Conservation (phyloP, 2,113 vertebrate genomes). For the Hippocampus zosterae region DNA sequence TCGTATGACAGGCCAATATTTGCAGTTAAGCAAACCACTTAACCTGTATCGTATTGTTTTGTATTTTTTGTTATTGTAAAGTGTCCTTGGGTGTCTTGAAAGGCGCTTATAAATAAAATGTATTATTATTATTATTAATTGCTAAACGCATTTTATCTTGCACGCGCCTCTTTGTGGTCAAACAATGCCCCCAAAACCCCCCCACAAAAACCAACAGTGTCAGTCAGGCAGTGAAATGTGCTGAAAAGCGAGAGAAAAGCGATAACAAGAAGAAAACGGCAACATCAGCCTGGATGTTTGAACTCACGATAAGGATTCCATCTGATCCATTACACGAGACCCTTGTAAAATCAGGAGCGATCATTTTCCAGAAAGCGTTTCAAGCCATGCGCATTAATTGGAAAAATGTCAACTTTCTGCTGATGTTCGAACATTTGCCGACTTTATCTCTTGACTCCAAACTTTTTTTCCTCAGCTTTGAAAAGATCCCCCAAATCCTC, state of each 20-base stretch:
- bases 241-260: constrained; percentile 20
- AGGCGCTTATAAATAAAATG: too few relatives aligned
- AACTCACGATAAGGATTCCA: constrained; percentile 34
- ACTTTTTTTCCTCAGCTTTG: constrained; percentile 9
- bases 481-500: not conserved
- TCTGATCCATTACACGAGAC: constrained; percentile 30
- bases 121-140: too few relatives aligned
- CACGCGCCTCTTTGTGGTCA: constrained; percentile 12
- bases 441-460: constrained; percentile 33
- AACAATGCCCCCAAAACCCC: not conserved
- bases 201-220: not conserved
- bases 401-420: constrained; percentile 45
- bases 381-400: constrained; percentile 35
- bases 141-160: constrained; percentile 27
- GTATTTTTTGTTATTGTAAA: too few relatives aligned
- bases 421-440: constrained; percentile 47
- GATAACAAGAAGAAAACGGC: not conserved
- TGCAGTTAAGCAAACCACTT: constrained; percentile 11
- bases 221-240: constrained; percentile 1
- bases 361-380: constrained; percentile 23
- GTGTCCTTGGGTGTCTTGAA: too few relatives aligned
- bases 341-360: constrained; percentile 26
- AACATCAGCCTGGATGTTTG: constrained; percentile 8
- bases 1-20: not conserved
- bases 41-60: too few relatives aligned